Evolutionary conservation across 2,888 invertebrate species (phyloP), one percentile per base, ranked within the genome.

Genomic region (Amphimallon solstitiale): DNA sequence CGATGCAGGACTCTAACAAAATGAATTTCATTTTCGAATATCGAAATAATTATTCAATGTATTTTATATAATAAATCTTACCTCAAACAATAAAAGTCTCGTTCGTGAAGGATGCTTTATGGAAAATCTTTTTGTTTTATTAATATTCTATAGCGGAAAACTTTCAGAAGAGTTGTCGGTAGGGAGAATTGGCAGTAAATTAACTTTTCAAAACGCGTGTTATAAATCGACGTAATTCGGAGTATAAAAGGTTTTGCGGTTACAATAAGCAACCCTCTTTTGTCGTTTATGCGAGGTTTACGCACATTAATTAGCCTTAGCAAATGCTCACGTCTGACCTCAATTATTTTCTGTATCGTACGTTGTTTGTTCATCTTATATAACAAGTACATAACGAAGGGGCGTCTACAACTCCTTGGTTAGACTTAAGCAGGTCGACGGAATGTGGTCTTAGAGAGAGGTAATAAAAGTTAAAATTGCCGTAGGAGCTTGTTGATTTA

Each of bases 391-490:
- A 56, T 56, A 56, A 56, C 56, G 56, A 56, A 23, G 40, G 23
- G 29, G 40, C 56, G 56, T 56, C 21, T 43, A 40, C 40, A 9
- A 9, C 43, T 40, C 12, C 15, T 56, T 56, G 38, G 56, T 56
- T 56, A 35, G 40, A 56, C 40, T 56, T 43, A 23, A 56, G 14
- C 21, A 40, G 40, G 40, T 40, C 38, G 40, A 40, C 29, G 43
- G 56, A 23, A 14, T 40, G 21, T 23, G 56, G 56, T 56, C 43
- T 56, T 40, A 40, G 23, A 12, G 37, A 40, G 38, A 19, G 29
- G 56, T 29, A 56, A 56, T 56, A 40, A 56, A 56, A 56, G 56
- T 56, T 56, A 56, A 56, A 56, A 40, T 56, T 56, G 40, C 40
- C 56, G 40, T 40, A 40, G 52, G 56, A 43, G 56, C 56, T 12